Evolutionary conservation across 1,140 invertebrate genomes (phyloP).

Genomic region (Solenopsis fugax): DNA sequence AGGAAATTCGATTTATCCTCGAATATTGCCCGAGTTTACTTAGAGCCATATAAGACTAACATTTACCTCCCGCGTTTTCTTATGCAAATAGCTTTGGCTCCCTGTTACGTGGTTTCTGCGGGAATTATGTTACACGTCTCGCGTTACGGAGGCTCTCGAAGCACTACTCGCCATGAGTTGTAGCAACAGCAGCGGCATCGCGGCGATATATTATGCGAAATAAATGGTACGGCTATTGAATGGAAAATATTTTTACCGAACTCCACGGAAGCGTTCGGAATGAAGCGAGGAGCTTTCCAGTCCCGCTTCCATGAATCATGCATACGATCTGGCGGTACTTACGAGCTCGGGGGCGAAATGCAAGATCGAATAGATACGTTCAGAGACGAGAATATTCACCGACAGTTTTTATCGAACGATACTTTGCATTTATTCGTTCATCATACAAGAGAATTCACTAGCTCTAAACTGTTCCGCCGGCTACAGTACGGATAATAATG

Average conservation of each 20-base stretch:
- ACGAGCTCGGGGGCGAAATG: not conserved
- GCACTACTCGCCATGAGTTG: not conserved
- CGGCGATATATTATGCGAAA: slow-evolving; percentile 22
- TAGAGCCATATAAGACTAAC: not conserved
- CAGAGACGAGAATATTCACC: slow-evolving; percentile 3
- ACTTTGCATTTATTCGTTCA: slow-evolving; percentile 83
- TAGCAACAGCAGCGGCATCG: not conserved
- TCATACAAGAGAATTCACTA: slow-evolving; percentile 82
- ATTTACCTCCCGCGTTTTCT: slow-evolving; percentile 23
- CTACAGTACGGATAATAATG: slow-evolving; percentile 79
- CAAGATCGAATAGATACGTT: not conserved
- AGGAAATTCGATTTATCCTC: slow-evolving; percentile 25
- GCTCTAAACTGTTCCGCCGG: slow-evolving; percentile 78
- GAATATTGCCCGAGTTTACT: slow-evolving; percentile 26
- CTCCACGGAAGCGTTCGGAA: not conserved
- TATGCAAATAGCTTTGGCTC: slow-evolving; percentile 6
- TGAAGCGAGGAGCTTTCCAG: slow-evolving; percentile 5
- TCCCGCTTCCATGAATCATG: slow-evolving; percentile 24
- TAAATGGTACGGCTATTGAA: slow-evolving; percentile 29
- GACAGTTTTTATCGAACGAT: slow-evolving; percentile 77
- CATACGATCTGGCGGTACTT: slow-evolving; percentile 29
- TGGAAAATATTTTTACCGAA: slow-evolving; percentile 46
- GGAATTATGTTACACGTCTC: slow-evolving; percentile 18
- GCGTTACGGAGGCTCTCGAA: not conserved
- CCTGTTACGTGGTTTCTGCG: not conserved